phyloP scores from a whole-genome alignment of 2,797 vertebrate genomes.

The Cossypha caffra region DNA sequence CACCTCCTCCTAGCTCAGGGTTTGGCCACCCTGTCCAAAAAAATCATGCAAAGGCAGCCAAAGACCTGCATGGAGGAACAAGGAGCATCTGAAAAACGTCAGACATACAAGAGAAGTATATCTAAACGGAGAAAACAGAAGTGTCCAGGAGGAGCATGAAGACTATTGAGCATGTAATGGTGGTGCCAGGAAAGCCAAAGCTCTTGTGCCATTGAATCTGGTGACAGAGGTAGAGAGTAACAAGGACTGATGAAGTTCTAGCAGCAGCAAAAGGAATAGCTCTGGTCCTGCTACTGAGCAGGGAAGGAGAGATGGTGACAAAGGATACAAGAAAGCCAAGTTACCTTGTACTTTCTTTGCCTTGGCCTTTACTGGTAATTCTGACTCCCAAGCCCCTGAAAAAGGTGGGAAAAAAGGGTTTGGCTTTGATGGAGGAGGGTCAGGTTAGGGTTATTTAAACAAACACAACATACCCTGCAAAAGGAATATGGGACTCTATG shows the following conservation, averaged over 20 bases:
- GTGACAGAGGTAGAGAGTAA: neutral
- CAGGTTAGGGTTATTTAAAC: neutral
- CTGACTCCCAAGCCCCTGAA: neutral
- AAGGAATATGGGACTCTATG: rapidly evolving
- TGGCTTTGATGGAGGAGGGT: neutral
- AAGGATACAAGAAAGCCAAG: neutral
- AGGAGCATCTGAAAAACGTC: neutral
- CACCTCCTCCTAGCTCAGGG: neutral
- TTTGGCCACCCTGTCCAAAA: neutral
- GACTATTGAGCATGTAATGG: neutral
- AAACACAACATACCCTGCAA: neutral
- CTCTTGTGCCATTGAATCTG: neutral
- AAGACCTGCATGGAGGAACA: neutral
- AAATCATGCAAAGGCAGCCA: neutral
- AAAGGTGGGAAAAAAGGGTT: neutral
- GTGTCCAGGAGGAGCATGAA: neutral
- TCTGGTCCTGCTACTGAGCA: neutral
- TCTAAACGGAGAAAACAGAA: neutral
- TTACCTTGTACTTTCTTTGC: neutral
- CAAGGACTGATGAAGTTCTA: neutral
- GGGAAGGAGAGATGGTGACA: neutral
- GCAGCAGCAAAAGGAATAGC: neutral
- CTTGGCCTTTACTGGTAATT: neutral
- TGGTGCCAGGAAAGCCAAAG: neutral
- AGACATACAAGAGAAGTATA: neutral